Percentiles rank a stretch among this genome's conserved stretches.
These are phyloP conservation scores for Medauroidea extradentata DNA, from an alignment of 1,140 invertebrate species.

Conservation along the genomic window DNA sequence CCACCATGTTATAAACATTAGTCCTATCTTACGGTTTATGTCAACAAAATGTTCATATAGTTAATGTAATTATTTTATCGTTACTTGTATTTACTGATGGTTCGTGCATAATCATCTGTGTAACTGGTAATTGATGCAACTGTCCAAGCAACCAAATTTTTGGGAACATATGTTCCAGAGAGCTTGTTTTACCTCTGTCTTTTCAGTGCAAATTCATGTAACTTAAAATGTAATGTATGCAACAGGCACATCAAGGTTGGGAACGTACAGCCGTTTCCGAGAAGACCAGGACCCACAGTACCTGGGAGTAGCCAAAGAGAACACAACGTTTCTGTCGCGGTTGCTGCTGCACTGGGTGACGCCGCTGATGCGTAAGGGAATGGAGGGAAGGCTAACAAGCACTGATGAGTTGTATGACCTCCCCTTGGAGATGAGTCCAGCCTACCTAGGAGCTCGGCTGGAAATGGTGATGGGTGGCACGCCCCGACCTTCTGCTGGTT, in stretches of 20 bases:
- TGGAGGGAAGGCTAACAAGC: constrained; percentile 62
- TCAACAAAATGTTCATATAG: too few relatives aligned
- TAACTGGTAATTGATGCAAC: too few relatives aligned
- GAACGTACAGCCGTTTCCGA: constrained; percentile 53
- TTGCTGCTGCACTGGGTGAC: constrained; percentile 85
- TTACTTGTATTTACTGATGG: too few relatives aligned
- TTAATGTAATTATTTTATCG: too few relatives aligned
- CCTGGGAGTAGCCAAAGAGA: constrained; percentile 77
- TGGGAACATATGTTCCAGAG: too few relatives aligned
- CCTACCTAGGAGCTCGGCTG: constrained; percentile 54
- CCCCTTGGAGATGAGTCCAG: constrained; percentile 63
- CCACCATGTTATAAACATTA: too few relatives aligned
- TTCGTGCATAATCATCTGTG: too few relatives aligned
- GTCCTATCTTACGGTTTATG: too few relatives aligned
- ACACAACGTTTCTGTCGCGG: constrained; percentile 61
- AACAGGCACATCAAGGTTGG: constrained; percentile 22
- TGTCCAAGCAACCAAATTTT: too few relatives aligned
- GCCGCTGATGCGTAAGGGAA: constrained; percentile 78
- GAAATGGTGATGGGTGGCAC: constrained; percentile 41
- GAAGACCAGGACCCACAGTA: constrained; percentile 63
- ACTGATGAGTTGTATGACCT: constrained; percentile 83
- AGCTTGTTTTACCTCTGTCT: too few relatives aligned
- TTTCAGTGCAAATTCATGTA: too few relatives aligned
- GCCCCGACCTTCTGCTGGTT: constrained; percentile 20
- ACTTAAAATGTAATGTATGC: too few relatives aligned